Evolutionary conservation across 2,113 vertebrate genomes (phyloP), one percentile per base, ranked within the genome.

Genomic region (Ameiurus melas): DNA sequence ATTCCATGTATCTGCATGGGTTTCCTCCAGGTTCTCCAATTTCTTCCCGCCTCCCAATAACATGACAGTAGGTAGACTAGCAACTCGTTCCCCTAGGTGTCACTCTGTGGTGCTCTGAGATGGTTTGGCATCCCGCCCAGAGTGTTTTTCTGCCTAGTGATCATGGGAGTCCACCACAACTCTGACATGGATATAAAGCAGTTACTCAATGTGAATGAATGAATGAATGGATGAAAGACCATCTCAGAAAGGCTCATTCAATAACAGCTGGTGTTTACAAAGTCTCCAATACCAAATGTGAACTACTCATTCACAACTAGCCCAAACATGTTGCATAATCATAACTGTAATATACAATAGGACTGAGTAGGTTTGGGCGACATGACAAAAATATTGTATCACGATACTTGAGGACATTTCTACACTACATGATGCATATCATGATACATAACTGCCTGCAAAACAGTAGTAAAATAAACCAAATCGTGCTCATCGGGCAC

Each of bases 241-340:
- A 64, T 47, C 20, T 39, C 57, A 60, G 25, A 77, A 62, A 64
- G n/a, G 8, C 25, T 86, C 64, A 43, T 78, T 78, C 55, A 86
- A 39, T 62, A 62, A 51, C 85, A 79, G 58, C 43, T 80, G 85
- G 39, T 66, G 39, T 80, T 86, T 79, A 64, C 85, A 62, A 43
- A 64, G 39, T 62, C 43, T 22, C 57, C 83, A 84, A 53, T 60
- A 53, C 47, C 14, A 64, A 64, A 64, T 2, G 1, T 10, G 22
- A 64, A 8, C 14, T 43, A 9, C 75, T 78, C 25, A 14, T 78
- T 51, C 75, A n/a, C 22, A 78, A 73, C 71, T 4, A 16, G 77
- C 77, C 6, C 27, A 55, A 53, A 79, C 77, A 79, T 55, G 51
- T 14, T 55, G 77, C 14, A 47, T 55, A 9, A 55, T 55, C 12